Conservation (phyloP, 2,113 vertebrate genomes). For the Thymallus thymallus region DNA sequence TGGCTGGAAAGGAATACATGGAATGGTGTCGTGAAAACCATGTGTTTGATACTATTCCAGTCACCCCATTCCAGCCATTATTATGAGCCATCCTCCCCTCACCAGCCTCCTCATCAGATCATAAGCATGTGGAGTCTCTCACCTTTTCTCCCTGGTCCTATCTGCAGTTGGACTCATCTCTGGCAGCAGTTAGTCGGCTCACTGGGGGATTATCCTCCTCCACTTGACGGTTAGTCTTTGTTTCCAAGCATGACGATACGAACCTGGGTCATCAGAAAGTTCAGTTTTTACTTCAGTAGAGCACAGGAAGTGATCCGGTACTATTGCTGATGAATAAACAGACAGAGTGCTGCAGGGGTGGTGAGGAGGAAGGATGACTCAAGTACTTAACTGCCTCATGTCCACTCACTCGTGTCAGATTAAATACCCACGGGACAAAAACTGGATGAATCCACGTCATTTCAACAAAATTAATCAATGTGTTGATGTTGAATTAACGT, state of each 20-base stretch:
- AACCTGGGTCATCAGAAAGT: slow-evolving; percentile 42
- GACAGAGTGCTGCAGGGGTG: slow-evolving; percentile 22
- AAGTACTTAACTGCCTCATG: slow-evolving; percentile 8
- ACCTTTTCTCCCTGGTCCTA: slow-evolving; percentile 54
- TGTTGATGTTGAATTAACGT: too few relatives aligned
- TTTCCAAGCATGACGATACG: slow-evolving; percentile 52
- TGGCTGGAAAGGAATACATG: too few relatives aligned
- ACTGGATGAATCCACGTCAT: too few relatives aligned
- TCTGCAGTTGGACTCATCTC: slow-evolving; percentile 52
- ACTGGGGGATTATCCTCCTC: slow-evolving; percentile 10
- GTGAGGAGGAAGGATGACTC: slow-evolving; percentile 37
- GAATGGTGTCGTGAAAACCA: too few relatives aligned
- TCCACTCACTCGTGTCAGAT: neutral
- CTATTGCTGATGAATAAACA: slow-evolving; percentile 45
- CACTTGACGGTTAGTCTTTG: slow-evolving; percentile 23
- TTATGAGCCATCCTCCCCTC: too few relatives aligned
- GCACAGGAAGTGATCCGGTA: slow-evolving; percentile 55
- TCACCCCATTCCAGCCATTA: too few relatives aligned
- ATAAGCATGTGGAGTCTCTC: neutral
- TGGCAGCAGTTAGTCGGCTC: slow-evolving; percentile 31
- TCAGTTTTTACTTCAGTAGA: slow-evolving; percentile 42
- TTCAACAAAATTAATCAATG: too few relatives aligned
- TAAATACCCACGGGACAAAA: neutral
- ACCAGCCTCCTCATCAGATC: neutral
- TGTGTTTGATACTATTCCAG: too few relatives aligned